Conservation (phyloP, 2,888 invertebrate genomes). For the Drymonia ruficornis region DNA sequence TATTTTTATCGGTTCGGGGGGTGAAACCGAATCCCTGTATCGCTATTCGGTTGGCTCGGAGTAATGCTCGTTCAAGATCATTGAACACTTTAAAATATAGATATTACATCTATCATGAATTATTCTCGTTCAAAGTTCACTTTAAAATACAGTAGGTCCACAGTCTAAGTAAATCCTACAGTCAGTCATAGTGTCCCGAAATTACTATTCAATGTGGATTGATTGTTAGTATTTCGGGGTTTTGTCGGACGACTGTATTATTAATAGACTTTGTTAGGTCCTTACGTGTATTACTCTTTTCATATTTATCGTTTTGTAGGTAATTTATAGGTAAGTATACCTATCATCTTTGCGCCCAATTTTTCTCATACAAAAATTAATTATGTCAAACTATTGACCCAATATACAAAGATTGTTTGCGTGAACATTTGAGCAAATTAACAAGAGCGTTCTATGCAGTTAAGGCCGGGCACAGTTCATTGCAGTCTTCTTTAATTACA, state of each 20-base stretch:
- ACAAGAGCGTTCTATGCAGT: conserved; percentile 45
- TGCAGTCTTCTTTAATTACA: conserved; percentile 72
- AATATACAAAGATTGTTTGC: conserved; percentile 21
- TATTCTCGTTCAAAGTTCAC: too few species aligned
- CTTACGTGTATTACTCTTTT: too few species aligned
- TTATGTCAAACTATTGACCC: conserved; percentile 14
- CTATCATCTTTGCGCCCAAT: too few species aligned
- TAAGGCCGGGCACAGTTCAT: conserved; percentile 55
- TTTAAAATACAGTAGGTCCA: too few species aligned
- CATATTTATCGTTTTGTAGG: too few species aligned
- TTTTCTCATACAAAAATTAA: too few species aligned
- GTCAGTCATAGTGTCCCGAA: background rate
- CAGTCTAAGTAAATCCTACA: too few species aligned
- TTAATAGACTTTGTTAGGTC: too few species aligned
- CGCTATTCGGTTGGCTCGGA: conserved; percentile 8
- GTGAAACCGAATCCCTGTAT: conserved; percentile 4
- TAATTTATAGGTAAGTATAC: too few species aligned
- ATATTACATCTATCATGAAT: conserved; percentile 7
- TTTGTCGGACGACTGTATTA: too few species aligned
- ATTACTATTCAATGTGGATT: too few species aligned
- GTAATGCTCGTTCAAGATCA: conserved; percentile 23
- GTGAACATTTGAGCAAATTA: conserved; percentile 31
- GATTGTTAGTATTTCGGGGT: too few species aligned
- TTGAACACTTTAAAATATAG: conserved; percentile 22
- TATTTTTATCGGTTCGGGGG: conserved; percentile 48